Evolutionary conservation across 2,888 invertebrate species (phyloP).

Genomic region (Rosalia funebris): DNA sequence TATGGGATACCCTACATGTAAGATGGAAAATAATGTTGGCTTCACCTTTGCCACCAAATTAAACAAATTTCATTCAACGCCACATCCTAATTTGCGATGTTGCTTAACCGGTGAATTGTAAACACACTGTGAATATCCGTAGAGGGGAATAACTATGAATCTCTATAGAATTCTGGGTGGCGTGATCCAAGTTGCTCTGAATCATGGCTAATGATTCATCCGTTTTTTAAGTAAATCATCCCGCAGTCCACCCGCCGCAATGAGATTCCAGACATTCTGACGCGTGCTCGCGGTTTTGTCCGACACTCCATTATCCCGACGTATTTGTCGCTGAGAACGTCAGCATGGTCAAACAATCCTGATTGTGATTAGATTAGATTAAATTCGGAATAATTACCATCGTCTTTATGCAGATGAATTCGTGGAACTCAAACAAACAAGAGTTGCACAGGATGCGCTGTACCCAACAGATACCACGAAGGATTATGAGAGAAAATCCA

Average conservation of each 20-base stretch:
- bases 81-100: no score
- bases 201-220: slow-evolving; percentile 21
- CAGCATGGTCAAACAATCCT: slow-evolving; percentile 11
- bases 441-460: neutral
- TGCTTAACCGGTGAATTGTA: no score
- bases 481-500: no score
- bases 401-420: slow-evolving; percentile 1
- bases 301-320: slow-evolving; percentile 1
- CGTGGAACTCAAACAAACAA: no score
- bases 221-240: slow-evolving; percentile 16
- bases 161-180: slow-evolving; percentile 8
- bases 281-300: slow-evolving; percentile 14
- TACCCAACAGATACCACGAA: no score
- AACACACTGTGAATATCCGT: no score
- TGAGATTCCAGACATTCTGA: slow-evolving; percentile 16
- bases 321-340: slow-evolving; percentile 8
- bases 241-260: slow-evolving; percentile 9
- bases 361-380: slow-evolving; percentile 16
- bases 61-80: no score
- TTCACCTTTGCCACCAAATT: no score
- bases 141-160: neutral
- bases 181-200: slow-evolving; percentile 18
- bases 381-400: slow-evolving; percentile 2
- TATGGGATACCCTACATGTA: no score
- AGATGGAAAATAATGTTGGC: no score